Evolutionary conservation across 2,888 invertebrate species (phyloP).

Genomic region (Acanthosepion esculentum): DNA sequence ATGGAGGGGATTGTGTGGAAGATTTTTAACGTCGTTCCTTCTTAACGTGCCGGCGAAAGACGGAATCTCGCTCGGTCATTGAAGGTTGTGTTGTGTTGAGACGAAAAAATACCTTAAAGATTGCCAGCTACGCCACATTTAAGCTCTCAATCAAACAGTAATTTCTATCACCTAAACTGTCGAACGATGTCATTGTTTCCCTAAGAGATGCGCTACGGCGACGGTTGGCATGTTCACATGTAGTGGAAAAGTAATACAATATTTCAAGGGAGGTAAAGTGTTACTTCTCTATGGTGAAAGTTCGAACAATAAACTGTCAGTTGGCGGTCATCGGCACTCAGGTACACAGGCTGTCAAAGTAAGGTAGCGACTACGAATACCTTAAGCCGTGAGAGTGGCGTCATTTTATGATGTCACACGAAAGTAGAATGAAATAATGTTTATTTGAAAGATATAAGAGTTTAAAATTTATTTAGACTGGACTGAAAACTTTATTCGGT

Average conservation of each 20-base stretch:
- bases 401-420: no score
- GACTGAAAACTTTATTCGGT: no score
- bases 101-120: neutral
- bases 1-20: neutral
- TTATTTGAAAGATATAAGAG: no score
- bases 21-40: neutral
- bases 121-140: neutral
- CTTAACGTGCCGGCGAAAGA: neutral
- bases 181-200: neutral
- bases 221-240: neutral
- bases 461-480: no score
- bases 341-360: neutral
- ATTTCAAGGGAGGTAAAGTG: neutral
- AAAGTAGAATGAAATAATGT: no score
- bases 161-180: neutral
- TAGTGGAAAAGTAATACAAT: neutral
- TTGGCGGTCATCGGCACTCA: neutral
- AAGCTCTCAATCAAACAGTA: neutral
- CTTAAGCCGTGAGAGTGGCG: neutral
- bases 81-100: no score
- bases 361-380: neutral
- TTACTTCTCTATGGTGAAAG: neutral
- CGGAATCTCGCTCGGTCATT: neutral
- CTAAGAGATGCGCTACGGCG: neutral
- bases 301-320: neutral